These are phyloP conservation scores for Thaumatotibia leucotreta DNA, from an alignment of 1,140 invertebrate genomes.

Conservation along the genomic window DNA sequence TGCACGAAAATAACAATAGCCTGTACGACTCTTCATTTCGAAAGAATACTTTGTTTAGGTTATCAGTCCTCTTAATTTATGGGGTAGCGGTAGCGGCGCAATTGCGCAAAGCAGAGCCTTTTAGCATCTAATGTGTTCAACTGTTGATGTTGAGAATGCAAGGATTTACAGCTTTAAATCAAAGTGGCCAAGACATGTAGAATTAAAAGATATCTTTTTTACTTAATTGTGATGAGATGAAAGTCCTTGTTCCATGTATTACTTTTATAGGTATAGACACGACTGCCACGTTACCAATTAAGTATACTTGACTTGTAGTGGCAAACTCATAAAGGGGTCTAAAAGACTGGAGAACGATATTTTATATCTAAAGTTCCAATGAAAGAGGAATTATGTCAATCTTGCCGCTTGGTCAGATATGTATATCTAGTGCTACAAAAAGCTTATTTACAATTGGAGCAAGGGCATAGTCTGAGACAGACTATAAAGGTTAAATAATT, in stretches of 20 bases:
- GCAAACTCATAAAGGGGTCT: too few relatives aligned
- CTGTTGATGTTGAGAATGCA: not conserved
- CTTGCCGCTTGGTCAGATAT: too few relatives aligned
- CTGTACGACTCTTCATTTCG: too few relatives aligned
- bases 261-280: not conserved
- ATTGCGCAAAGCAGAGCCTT: too few relatives aligned
- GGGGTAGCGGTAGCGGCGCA: too few relatives aligned
- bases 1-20: too few relatives aligned
- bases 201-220: not conserved
- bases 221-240: not conserved
- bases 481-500: not conserved
- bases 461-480: constrained; percentile 1
- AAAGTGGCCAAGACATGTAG: not conserved
- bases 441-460: not conserved
- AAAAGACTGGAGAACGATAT: too few relatives aligned
- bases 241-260: not conserved
- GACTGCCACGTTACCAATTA: constrained; percentile 5
- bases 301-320: not conserved
- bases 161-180: not conserved
- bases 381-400: too few relatives aligned
- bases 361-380: too few relatives aligned
- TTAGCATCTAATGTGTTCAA: not conserved
- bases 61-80: too few relatives aligned
- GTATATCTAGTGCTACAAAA: not conserved
- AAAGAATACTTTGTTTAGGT: too few relatives aligned